Conservation (phyloP, 2,797 vertebrate genomes). For the Trichosurus vulpecula region DNA sequence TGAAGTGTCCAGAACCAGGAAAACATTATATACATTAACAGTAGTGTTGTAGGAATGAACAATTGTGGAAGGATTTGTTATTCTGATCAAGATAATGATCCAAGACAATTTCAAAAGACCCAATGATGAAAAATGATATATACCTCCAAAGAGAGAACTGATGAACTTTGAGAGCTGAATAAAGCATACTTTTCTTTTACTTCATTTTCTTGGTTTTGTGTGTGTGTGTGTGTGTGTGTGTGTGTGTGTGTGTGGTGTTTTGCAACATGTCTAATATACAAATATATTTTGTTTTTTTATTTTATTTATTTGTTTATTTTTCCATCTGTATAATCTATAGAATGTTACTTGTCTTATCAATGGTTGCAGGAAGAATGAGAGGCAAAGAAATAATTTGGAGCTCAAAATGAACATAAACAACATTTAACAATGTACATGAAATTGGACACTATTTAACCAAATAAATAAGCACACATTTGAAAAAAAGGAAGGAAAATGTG, state of each 20-base stretch:
- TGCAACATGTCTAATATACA: neutral
- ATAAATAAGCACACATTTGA: neutral
- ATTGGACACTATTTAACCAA: neutral
- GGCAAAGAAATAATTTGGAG: neutral
- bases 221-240: neutral
- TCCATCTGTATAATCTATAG: neutral
- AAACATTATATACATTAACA: too few species aligned
- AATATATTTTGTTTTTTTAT: neutral
- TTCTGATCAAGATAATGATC: too few species aligned
- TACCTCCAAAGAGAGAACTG: neutral
- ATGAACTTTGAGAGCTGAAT: neutral
- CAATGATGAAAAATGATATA: neutral
- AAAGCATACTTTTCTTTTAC: neutral
- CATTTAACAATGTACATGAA: neutral
- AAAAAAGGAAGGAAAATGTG: constrained; percentile 6
- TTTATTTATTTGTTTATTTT: too few species aligned
- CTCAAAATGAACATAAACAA: neutral
- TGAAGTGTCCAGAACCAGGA: too few species aligned
- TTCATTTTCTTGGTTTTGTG: neutral
- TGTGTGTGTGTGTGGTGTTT: too few species aligned
- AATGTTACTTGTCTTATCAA: neutral
- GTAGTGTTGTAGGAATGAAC: too few species aligned
- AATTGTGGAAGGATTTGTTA: too few species aligned
- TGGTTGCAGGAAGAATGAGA: neutral
- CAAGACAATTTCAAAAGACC: neutral